Evolutionary conservation across 2,797 vertebrate species (phyloP).

Genomic region (Rhabdomys pumilio): DNA sequence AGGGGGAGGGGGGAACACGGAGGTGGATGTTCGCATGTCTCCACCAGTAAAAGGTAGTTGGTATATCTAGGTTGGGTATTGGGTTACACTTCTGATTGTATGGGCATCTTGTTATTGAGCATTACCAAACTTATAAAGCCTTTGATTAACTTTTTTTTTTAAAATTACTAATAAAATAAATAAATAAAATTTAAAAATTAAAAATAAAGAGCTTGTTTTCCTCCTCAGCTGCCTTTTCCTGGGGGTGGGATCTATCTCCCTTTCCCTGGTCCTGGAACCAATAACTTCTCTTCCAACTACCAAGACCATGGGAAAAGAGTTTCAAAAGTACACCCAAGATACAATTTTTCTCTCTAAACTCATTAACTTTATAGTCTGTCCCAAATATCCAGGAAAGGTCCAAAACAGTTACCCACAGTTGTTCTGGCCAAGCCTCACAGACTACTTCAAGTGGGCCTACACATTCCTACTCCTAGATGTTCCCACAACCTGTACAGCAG

Average conservation of each 20-base stretch:
- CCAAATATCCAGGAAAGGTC: neutral
- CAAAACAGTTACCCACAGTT: neutral
- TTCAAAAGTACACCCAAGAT: neutral
- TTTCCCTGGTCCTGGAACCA: neutral
- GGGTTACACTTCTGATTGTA: too few relatives aligned
- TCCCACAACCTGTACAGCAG: neutral
- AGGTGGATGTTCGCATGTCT: too few relatives aligned
- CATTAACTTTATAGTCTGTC: neutral
- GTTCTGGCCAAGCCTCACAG: neutral
- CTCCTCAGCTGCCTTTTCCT: neutral
- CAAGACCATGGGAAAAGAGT: neutral
- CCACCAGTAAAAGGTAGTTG: too few relatives aligned
- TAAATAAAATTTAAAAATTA: too few relatives aligned
- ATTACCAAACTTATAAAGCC: too few relatives aligned
- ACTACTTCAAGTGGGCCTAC: neutral
- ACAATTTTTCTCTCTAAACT: neutral
- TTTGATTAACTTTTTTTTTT: too few relatives aligned
- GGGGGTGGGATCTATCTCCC: neutral
- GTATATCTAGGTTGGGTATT: too few relatives aligned
- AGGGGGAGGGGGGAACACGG: too few relatives aligned
- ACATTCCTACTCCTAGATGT: neutral
- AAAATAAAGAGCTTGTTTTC: neutral
- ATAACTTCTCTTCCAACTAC: neutral
- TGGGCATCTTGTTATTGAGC: too few relatives aligned
- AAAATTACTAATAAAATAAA: too few relatives aligned